Evolutionary conservation across 2,797 vertebrate genomes (phyloP).

Genomic region (Sebastes ruberrimus): DNA sequence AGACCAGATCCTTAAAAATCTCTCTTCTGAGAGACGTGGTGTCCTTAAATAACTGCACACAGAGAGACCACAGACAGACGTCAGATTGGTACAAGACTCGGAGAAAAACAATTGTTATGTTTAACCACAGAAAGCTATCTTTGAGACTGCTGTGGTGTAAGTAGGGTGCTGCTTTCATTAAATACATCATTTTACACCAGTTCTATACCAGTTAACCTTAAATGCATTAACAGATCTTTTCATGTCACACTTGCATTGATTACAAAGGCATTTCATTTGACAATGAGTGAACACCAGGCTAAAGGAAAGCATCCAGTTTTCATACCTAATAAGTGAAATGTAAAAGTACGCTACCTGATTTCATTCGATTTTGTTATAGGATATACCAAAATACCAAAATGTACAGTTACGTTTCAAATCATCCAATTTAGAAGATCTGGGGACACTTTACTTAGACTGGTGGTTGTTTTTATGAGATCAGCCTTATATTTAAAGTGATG

Average conservation of each 20-base stretch:
- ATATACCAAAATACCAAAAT: too few species aligned
- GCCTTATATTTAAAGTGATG: not conserved
- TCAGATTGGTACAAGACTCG: not conserved
- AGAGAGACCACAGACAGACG: not conserved
- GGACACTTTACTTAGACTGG: not conserved
- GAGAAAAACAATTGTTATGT: not conserved
- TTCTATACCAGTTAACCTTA: not conserved
- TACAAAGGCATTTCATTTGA: not conserved
- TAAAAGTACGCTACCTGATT: not conserved
- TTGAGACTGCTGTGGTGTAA: not conserved
- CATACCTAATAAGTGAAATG: not conserved
- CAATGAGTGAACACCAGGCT: not conserved
- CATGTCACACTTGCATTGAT: not conserved
- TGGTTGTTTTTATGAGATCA: not conserved
- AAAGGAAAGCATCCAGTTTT: not conserved
- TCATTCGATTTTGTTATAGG: not conserved
- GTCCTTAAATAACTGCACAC: not conserved
- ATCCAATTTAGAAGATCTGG: not conserved
- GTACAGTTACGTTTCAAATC: not conserved
- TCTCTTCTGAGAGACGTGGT: rapidly evolving
- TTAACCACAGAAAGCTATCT: not conserved
- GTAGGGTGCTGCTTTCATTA: not conserved
- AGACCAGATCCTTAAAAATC: not conserved
- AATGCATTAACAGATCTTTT: not conserved
- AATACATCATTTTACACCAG: not conserved